Evolutionary conservation across 2,797 vertebrate species (phyloP).

Genomic region (Neomorphus geoffroyi): DNA sequence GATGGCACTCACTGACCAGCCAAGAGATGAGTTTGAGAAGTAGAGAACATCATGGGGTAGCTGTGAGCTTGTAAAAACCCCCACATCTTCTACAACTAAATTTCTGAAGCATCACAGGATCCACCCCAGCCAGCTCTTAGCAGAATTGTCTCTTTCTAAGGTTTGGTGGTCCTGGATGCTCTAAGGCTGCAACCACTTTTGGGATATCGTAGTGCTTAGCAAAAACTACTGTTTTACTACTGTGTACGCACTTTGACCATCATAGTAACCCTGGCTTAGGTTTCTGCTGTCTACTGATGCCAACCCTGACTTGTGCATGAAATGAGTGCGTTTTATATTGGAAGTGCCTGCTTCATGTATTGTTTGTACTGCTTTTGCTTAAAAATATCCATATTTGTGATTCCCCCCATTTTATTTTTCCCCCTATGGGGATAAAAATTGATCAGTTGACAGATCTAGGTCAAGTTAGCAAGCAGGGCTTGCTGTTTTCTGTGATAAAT

Average conservation of each 20-base stretch:
- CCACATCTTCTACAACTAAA: fast-evolving
- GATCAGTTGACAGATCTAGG: conserved; percentile 74
- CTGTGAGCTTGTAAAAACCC: background rate
- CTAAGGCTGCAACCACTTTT: background rate
- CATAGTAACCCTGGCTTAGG: fast-evolving
- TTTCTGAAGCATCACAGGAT: background rate
- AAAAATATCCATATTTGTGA: background rate
- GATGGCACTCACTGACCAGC: fast-evolving
- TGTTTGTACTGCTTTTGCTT: background rate
- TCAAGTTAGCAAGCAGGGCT: conserved; percentile 32
- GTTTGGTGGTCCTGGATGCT: background rate
- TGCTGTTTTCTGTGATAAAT: background rate
- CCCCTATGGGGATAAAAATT: conserved; percentile 38
- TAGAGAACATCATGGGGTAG: background rate
- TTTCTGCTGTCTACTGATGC: background rate
- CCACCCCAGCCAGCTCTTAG: background rate
- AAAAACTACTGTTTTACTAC: background rate
- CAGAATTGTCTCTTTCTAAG: background rate
- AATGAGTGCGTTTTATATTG: fast-evolving
- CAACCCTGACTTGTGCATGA: fast-evolving
- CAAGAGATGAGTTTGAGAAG: background rate
- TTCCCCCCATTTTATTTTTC: background rate
- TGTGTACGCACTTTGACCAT: background rate
- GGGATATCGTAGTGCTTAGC: too few relatives aligned
- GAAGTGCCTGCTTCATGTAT: background rate